These are phyloP conservation scores for Noctua fimbriata DNA, from an alignment of 2,888 invertebrate genomes.

Conservation along the genomic window DNA sequence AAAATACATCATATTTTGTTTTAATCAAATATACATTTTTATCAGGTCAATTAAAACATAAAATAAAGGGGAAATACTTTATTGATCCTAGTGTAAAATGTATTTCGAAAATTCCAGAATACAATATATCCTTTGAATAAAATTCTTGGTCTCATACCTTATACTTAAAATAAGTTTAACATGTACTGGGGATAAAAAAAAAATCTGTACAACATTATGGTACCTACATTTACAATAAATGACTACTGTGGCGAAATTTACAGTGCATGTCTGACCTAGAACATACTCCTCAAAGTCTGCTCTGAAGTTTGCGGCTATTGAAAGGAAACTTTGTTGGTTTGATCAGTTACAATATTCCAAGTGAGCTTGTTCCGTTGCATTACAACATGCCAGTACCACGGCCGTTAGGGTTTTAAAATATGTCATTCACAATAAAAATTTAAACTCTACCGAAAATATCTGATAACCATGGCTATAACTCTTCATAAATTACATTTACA, in stretches of 20 bases:
- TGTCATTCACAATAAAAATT: conserved; percentile 45
- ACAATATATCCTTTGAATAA: conserved; percentile 88
- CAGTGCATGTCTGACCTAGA: conserved; percentile 73
- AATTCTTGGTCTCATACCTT: conserved; percentile 89
- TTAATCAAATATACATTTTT: conserved; percentile 58
- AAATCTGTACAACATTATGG: conserved; percentile 85
- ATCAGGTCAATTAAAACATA: conserved; percentile 76
- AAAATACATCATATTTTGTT: conserved; percentile 57
- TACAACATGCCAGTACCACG: conserved; percentile 55
- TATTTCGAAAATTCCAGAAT: conserved; percentile 90
- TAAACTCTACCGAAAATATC: conserved; percentile 50
- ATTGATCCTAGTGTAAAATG: conserved; percentile 90
- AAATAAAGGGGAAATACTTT: conserved; percentile 87
- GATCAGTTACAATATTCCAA: conserved; percentile 44
- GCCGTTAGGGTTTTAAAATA: conserved; percentile 44
- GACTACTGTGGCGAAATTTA: conserved; percentile 82
- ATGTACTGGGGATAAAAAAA: conserved; percentile 77
- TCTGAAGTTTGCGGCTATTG: conserved; percentile 44
- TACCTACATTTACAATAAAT: conserved; percentile 82
- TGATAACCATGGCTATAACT: conserved; percentile 63
- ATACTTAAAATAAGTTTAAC: conserved; percentile 85
- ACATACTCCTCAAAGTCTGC: conserved; percentile 48
- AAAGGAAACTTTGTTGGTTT: conserved; percentile 52
- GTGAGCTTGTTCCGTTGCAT: conserved; percentile 51
- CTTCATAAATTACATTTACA: conserved; percentile 68